Percentiles rank a stretch among this genome's conserved stretches.
phyloP scores from a whole-genome alignment of 2,113 vertebrate genomes.

The Mormyrus lacerda region DNA sequence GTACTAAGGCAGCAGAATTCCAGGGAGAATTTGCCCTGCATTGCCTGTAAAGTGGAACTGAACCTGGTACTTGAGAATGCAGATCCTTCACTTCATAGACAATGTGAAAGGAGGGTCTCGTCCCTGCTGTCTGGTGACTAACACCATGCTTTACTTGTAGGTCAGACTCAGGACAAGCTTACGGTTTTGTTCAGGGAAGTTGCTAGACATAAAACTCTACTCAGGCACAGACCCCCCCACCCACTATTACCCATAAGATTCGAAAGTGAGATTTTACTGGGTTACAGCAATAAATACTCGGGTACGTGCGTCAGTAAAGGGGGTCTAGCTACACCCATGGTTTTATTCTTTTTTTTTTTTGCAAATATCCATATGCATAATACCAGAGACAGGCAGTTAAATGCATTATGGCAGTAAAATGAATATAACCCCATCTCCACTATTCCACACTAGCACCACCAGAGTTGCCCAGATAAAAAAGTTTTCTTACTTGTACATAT shows the following conservation, averaged over 20 bases:
- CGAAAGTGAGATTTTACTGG: not conserved
- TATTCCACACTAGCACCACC: not conserved
- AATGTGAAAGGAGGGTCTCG: not conserved
- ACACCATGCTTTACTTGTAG: not conserved
- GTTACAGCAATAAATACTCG: not conserved
- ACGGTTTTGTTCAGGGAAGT: not conserved
- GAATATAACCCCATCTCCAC: not conserved
- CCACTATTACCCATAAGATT: not conserved
- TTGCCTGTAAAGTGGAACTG: not conserved
- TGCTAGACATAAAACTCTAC: not conserved
- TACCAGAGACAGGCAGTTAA: not conserved
- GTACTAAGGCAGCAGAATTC: not conserved
- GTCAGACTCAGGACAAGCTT: not conserved
- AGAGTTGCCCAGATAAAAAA: not conserved
- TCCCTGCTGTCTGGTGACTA: not conserved
- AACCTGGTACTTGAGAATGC: not conserved
- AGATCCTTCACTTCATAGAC: not conserved
- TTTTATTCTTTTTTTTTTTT: not conserved
- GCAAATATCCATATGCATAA: not conserved
- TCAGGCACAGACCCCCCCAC: not conserved
- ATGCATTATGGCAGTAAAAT: not conserved
- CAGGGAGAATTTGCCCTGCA: not conserved
- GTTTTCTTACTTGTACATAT: not conserved
- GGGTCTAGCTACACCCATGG: too few species aligned
- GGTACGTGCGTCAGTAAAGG: too few species aligned